Evolutionary conservation across 2,113 vertebrate species (phyloP), one percentile per base, ranked within the genome.

Genomic region (Ptilorrhoa leucosticta): DNA sequence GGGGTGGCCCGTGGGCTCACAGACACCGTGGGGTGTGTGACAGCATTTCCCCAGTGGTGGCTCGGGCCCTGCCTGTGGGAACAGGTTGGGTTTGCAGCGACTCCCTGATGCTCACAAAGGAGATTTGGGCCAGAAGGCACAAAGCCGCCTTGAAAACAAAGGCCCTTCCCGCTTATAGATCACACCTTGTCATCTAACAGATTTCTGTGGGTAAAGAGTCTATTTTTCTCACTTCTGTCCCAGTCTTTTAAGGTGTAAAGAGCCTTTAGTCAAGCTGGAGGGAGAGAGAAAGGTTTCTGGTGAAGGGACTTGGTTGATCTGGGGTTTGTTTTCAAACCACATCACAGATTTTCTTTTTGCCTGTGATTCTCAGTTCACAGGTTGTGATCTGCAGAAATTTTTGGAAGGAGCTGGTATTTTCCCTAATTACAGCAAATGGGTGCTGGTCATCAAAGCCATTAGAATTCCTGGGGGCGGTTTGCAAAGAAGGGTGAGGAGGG

Each of bases 11-110:
- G 0, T 4, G 70, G 39, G 71, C 30, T 60, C 10, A 1, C 16
- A 19, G 42, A 6, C 28, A 11, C 0, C 1, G 26, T 0, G 1
- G 3, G 10, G 24, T 8, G 3, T 5, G 31, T 27, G 31, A 6
- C 60, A 50, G 51, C 26, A 12, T 40, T 33, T 16, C 57, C 42
- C 53, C 35, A 1, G 18, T 1, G 33, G 23, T 26, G 18, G 48
- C 64, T 81, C 6, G 0, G 24, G 53, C 19, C 24, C 48, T 65
- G 44, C 40, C 58, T 19, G 7, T 12, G 57, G 28, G 57, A 3
- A 0, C 80, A 47, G 35, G 15, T 9, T 45, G 24, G 31, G 19
- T 69, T 68, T 37, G 30, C 90, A 87, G 61, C 0, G 0, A 13
- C 23, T 77, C 79, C 63, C n/a, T 47, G 37, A n/a, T 0, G 3